Evolutionary conservation across 2,888 invertebrate species (phyloP).

Genomic region (Disparrhopalites patrizii): DNA sequence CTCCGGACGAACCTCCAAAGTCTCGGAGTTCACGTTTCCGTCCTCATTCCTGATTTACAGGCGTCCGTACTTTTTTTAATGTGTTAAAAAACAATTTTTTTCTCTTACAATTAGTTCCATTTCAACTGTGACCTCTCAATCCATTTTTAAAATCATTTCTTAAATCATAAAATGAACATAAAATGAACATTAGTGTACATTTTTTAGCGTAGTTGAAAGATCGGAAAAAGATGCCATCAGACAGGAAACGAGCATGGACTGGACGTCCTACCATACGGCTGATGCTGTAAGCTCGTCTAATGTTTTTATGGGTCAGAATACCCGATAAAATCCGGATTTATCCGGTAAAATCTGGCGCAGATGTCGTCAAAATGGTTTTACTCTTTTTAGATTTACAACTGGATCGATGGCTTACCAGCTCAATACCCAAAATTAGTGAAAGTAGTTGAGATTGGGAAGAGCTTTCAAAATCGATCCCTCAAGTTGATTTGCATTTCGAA

Average conservation of each 20-base stretch:
- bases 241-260: background rate
- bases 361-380: background rate
- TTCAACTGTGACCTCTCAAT: background rate
- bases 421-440: background rate
- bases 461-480: background rate
- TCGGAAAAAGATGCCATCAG: background rate
- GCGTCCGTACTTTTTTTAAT: background rate
- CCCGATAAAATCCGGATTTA: too few species aligned
- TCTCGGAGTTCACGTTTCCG: background rate
- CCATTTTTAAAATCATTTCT: background rate
- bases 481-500: background rate
- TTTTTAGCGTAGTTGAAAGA: background rate
- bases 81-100: too few species aligned
- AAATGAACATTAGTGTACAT: background rate
- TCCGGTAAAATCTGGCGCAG: too few species aligned
- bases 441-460: background rate
- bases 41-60: background rate
- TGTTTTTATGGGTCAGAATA: too few species aligned
- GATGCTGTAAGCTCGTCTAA: too few species aligned
- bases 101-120: too few species aligned
- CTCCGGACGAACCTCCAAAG: background rate
- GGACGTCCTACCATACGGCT: background rate
- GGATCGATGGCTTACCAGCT: background rate
- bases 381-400: conserved; percentile 2
- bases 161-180: background rate